Evolutionary conservation across 2,888 invertebrate species (phyloP).

Genomic region (Habroteleia sp.): DNA sequence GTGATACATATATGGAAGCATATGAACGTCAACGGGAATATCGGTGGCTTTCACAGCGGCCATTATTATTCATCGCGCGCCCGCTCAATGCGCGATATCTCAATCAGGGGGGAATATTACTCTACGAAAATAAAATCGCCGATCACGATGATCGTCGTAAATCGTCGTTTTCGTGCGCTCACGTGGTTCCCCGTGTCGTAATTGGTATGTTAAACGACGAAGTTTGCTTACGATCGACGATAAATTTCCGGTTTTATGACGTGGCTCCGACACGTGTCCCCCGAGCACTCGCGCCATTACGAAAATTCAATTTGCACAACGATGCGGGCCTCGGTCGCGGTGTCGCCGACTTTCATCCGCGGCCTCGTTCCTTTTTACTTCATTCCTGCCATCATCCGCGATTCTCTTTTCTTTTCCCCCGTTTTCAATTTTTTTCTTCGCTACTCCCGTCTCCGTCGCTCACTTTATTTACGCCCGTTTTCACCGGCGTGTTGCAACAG

Average conservation of each 20-base stretch:
- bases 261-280: conserved; percentile 52
- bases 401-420: conserved; percentile 3
- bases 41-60: conserved; percentile 44
- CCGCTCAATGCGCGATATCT: conserved; percentile 56
- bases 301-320: conserved; percentile 75
- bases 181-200: conserved; percentile 59
- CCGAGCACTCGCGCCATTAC: conserved; percentile 66
- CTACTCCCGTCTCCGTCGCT: neutral
- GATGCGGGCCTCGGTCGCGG: conserved; percentile 28
- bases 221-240: conserved; percentile 66
- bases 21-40: conserved; percentile 58
- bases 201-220: conserved; percentile 69
- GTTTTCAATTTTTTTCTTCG: neutral
- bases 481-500: conserved; percentile 21
- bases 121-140: conserved; percentile 59
- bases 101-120: conserved; percentile 40
- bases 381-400: neutral
- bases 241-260: conserved; percentile 63
- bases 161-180: conserved; percentile 43
- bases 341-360: conserved; percentile 8
- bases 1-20: no score
- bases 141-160: conserved; percentile 49
- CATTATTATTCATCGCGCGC: conserved; percentile 60
- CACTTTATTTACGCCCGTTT: conserved; percentile 15
- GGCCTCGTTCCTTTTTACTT: conserved; percentile 5